Conservation (phyloP, 2,888 invertebrate species). For the Ligdia adustata region DNA sequence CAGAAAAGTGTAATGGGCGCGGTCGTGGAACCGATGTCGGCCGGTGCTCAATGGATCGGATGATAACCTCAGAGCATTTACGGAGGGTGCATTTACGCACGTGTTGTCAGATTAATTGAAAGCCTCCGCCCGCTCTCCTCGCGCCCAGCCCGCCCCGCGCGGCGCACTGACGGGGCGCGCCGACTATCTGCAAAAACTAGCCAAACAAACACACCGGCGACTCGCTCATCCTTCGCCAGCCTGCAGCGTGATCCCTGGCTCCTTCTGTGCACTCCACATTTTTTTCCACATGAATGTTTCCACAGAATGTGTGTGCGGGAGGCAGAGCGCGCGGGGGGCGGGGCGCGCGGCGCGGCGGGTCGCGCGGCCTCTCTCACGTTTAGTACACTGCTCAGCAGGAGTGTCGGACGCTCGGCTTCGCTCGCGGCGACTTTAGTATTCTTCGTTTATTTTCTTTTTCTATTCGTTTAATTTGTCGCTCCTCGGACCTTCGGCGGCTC, state of each 20-base stretch:
- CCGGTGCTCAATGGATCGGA: slow-evolving; percentile 61
- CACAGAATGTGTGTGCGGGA: slow-evolving; percentile 64
- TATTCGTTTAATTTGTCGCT: slow-evolving; percentile 81
- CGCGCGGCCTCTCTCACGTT: slow-evolving; percentile 77
- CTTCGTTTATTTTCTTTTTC: slow-evolving; percentile 84
- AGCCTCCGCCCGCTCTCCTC: slow-evolving; percentile 53
- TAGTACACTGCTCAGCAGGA: slow-evolving; percentile 83
- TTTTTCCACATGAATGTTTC: slow-evolving; percentile 66
- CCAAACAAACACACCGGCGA: slow-evolving; percentile 49
- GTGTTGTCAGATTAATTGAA: slow-evolving; percentile 78
- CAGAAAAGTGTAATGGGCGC: slow-evolving; percentile 14
- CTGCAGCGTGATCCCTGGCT: slow-evolving; percentile 42
- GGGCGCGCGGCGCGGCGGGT: slow-evolving; percentile 59
- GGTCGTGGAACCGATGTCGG: slow-evolving; percentile 11
- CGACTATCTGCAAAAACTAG: slow-evolving; percentile 43
- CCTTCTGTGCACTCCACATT: slow-evolving; percentile 58
- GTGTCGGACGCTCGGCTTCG: slow-evolving; percentile 81
- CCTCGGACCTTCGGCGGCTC: slow-evolving; percentile 61
- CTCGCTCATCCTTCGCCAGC: slow-evolving; percentile 42
- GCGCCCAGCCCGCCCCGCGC: slow-evolving; percentile 31
- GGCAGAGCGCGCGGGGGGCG: slow-evolving; percentile 65
- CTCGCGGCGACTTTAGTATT: slow-evolving; percentile 80
- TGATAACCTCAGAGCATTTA: slow-evolving; percentile 55
- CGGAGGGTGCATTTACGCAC: slow-evolving; percentile 71
- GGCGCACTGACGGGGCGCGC: slow-evolving; percentile 33